phyloP scores from a whole-genome alignment of 1,140 invertebrate genomes.

The Calephelis virginiensis region DNA sequence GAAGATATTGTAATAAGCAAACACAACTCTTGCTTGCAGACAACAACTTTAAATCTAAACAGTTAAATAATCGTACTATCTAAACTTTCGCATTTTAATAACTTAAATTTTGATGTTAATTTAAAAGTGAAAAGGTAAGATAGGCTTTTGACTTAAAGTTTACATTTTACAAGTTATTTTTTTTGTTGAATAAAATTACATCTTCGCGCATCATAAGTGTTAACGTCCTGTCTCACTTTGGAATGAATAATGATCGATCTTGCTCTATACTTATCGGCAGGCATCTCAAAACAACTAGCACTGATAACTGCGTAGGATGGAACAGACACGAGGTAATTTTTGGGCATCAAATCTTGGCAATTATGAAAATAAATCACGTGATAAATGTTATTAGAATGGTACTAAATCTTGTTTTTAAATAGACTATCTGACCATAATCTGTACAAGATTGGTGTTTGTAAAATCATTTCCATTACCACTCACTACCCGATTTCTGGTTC shows the following conservation, averaged over 20 bases:
- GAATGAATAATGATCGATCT: slow-evolving; percentile 66
- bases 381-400: slow-evolving; percentile 11
- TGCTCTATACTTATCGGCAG: slow-evolving; percentile 19
- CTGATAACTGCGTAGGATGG: slow-evolving; percentile 35
- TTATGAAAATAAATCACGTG: slow-evolving; percentile 8
- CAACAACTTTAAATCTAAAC: too few relatives aligned
- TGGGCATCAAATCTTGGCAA: slow-evolving; percentile 39
- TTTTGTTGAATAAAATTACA: too few relatives aligned
- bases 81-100: too few relatives aligned
- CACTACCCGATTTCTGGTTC: too few relatives aligned
- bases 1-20: too few relatives aligned
- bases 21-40: too few relatives aligned
- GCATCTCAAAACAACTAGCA: slow-evolving; percentile 3
- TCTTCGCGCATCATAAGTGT: slow-evolving; percentile 49
- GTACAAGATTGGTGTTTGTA: background rate
- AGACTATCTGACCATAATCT: background rate
- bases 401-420: slow-evolving; percentile 12
- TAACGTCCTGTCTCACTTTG: slow-evolving; percentile 63
- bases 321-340: slow-evolving; percentile 36
- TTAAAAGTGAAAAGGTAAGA: too few relatives aligned
- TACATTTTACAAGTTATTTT: too few relatives aligned
- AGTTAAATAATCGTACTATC: too few relatives aligned
- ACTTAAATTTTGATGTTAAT: too few relatives aligned
- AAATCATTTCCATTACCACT: too few relatives aligned
- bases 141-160: too few relatives aligned